Conservation (phyloP, 2,113 vertebrate genomes). For the Pardalotus punctatus region DNA sequence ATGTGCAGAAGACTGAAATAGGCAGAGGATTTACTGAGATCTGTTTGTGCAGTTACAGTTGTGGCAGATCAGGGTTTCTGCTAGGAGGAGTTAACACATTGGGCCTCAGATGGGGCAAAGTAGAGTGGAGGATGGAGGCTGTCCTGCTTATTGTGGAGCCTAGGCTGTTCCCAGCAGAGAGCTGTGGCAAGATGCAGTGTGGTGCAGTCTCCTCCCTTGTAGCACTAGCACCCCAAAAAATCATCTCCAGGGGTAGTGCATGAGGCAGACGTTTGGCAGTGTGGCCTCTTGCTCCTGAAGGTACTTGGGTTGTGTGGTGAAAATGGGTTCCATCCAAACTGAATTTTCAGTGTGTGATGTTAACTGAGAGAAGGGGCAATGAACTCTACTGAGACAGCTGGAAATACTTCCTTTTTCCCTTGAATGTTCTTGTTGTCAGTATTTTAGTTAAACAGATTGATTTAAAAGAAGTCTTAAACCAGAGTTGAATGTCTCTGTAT, state of each 20-base stretch:
- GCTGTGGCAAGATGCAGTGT: neutral
- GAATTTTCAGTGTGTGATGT: neutral
- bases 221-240: neutral
- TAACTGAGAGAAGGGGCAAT: neutral
- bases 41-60: neutral
- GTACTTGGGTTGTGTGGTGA: fast-evolving
- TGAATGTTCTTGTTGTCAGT: neutral
- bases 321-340: neutral
- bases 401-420: neutral
- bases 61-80: neutral
- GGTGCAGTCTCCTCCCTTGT: neutral
- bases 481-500: neutral
- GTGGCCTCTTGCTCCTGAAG: neutral
- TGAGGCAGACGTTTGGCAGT: neutral
- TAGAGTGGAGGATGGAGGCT: neutral
- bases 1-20: neutral
- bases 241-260: neutral
- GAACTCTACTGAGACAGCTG: neutral
- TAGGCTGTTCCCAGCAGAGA: neutral
- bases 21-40: neutral
- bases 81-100: fast-evolving
- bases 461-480: neutral
- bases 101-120: neutral
- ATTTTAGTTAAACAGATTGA: neutral
- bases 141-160: neutral